Base-by-base conservation (phyloP, 2,113 vertebrate species). In the Macrotis lagotis region DNA sequence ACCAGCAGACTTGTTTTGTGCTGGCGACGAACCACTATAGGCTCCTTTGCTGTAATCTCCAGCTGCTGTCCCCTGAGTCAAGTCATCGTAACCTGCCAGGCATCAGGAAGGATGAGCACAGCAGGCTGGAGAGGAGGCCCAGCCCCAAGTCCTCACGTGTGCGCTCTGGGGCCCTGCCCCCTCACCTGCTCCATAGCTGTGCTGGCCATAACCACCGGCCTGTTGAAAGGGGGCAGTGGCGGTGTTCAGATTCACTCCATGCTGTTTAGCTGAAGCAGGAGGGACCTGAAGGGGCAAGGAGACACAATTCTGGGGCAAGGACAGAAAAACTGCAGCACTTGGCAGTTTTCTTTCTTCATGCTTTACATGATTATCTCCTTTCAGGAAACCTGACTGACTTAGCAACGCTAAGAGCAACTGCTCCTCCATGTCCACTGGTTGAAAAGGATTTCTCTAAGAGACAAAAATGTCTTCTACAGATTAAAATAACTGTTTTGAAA, bases 1-100 rank as follows among this genome's bases (percentile, higher is more conserved):
- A 97, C 98, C 99, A 96, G 99, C 98, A 97, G 99, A 98, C 98
- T 99, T 99, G 99, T 98, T 99, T 98, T 99, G 99, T 98, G 99
- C 98, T 98, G 99, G 99, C 93, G 99, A 99, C 97, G 99, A 99
- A 95, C 99, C 99, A 98, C 99, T 99, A 97, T 99, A 99, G 97
- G 99, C 99, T 97, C 99, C 99, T 98, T 99, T 99, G 98, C 98
- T 99, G 98, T 99, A 99, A 96, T 99, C 99, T 91, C 98, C 99
- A 92, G 98, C 99, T 90, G 98, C 98, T 0, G 99, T 99, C 97
- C 99, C 99, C 98, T 99, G 99, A 74, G 99, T 98, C 98, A 99
- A 98, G 98, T 99, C 99, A 51, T 99, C 99, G 83, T 99, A 99
- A 97, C 99, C 99, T 99, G 98, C 93, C 0, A 2, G 94, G 96